Base-by-base conservation (phyloP, 2,113 vertebrate genomes). In the Lampris megalopsis region DNA sequence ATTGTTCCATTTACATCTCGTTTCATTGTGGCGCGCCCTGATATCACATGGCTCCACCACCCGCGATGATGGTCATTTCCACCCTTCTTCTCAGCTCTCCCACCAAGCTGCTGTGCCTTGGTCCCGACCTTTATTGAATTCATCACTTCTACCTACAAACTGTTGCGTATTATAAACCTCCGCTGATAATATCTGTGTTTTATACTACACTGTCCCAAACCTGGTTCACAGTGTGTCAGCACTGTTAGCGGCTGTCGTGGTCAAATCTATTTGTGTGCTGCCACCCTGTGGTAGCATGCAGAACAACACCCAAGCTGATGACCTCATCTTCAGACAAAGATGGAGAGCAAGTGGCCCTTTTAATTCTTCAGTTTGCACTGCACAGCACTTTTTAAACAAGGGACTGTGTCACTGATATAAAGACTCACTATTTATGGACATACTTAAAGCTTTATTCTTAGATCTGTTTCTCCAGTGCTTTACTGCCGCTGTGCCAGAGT, bases 211-310 rank as follows among this genome's bases (percentile, higher is more conserved):
- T 8, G 2, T 63, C 42, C 38, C 35, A 52, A 56, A 57, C 4
- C 63, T 1, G n/a, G 37, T 24, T 72, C 59, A 62, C 38, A 50
- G 13, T 43, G 2, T 71, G 40, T 35, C 43, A 49, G 38, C 50
- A 2, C 4, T 24, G 24, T 78, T 64, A 60, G 38, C 38, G 45
- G 8, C 41, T 41, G n/a, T 53, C 9, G 1, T 62, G n/a, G 5
- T 69, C 11, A 79, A 50, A 54, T 58, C 48, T 78, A 88, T 83
- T 71, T 47, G 8, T 45, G 24, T 89, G 81, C 67, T 92, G 89
- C 95, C 95, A 91, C 88, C 96, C 89, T 70, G 93, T 91, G 96
- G 95, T 52, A 4, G 2, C 0, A 0, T 0, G 1, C 40, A 0
- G 10, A 24, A 63, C 9, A 0, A n/a, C 71, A 43, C 10, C 75